Evolutionary conservation across 2,113 vertebrate species (phyloP), one percentile per base, ranked within the genome.

Genomic region (Casuarius casuarius): DNA sequence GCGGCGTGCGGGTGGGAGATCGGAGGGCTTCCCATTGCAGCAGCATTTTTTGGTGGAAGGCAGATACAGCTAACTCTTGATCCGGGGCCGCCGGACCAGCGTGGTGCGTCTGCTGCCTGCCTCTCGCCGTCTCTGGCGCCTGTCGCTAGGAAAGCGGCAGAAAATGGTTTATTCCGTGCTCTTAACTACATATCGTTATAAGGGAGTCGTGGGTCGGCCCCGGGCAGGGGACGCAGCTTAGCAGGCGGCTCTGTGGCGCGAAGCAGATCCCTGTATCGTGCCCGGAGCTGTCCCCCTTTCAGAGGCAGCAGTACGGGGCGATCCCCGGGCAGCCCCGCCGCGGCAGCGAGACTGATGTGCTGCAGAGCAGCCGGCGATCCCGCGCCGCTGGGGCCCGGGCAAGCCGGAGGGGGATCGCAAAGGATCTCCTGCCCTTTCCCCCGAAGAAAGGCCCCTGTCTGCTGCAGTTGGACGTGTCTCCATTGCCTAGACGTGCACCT

Each of bases 1-100:
- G 88, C 96, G 76, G 52, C 2, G 38, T 84, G 96, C 81, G 95
- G 95, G 83, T 78, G 86, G 72, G 86, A 78, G 94, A 59, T 95
- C 90, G 90, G 66, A 76, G 94, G 91, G 97, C 89, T 89, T 65
- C 67, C 25, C 0, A 3, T 71, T 95, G 71, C 96, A 77, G 94
- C 89, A 83, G 92, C 6, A 1, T 92, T 91, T 95, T 94, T 92
- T 70, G 87, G 80, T 74, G 94, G 56, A 84, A 65, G 80, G 70
- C 3, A 9, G 7, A 81, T 38, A 12, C 22, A 2, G 61, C 61
- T 48, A 26, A 51, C 72, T 86, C 79, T 7, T 66, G 63, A 77
- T 74, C 35, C 85, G 52, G 7, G 7, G 42, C 68, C 84, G 61
- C 19, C 61, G 0, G 8, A 29, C 56, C 2, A 0, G 35, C 3